Conservation (phyloP, 2,888 invertebrate species). For the Spodoptera littoralis region DNA sequence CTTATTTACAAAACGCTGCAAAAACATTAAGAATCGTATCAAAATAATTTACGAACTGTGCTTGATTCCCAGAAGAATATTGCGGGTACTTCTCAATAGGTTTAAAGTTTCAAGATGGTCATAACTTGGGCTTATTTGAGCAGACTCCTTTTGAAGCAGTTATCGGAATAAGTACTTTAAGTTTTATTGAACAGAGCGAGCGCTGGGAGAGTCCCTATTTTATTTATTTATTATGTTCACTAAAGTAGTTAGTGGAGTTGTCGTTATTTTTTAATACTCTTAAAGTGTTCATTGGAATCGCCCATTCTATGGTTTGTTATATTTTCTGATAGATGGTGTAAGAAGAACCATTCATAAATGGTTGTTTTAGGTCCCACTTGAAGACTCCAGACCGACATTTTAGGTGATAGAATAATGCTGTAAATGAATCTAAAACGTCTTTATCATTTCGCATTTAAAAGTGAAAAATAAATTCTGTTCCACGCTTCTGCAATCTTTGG, state of each 20-base stretch:
- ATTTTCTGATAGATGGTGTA: too few relatives aligned
- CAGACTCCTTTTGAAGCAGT: slow-evolving; percentile 18
- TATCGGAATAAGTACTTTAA: slow-evolving; percentile 52
- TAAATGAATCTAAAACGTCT: too few relatives aligned
- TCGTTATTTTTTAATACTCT: not conserved
- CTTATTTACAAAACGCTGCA: too few relatives aligned
- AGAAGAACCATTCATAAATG: too few relatives aligned
- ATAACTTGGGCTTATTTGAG: slow-evolving; percentile 27
- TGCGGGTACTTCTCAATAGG: slow-evolving; percentile 26
- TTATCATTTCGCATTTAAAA: too few relatives aligned
- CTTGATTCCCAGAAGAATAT: slow-evolving; percentile 24
- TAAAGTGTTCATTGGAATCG: not conserved
- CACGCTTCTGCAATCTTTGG: slow-evolving; percentile 14
- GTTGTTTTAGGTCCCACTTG: too few relatives aligned
- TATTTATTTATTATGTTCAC: slow-evolving; percentile 28
- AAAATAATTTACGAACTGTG: slow-evolving; percentile 20
- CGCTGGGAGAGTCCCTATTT: slow-evolving; percentile 6
- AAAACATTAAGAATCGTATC: too few relatives aligned
- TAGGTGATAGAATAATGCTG: too few relatives aligned
- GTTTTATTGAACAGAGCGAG: slow-evolving; percentile 40
- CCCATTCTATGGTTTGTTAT: too few relatives aligned
- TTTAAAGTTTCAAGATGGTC: slow-evolving; percentile 38
- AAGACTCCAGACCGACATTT: too few relatives aligned
- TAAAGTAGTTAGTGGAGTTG: slow-evolving; percentile 12
- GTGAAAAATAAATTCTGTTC: slow-evolving; percentile 11